Evolutionary conservation across 2,113 vertebrate genomes (phyloP).

Genomic region (Hippocampus abdominalis): DNA sequence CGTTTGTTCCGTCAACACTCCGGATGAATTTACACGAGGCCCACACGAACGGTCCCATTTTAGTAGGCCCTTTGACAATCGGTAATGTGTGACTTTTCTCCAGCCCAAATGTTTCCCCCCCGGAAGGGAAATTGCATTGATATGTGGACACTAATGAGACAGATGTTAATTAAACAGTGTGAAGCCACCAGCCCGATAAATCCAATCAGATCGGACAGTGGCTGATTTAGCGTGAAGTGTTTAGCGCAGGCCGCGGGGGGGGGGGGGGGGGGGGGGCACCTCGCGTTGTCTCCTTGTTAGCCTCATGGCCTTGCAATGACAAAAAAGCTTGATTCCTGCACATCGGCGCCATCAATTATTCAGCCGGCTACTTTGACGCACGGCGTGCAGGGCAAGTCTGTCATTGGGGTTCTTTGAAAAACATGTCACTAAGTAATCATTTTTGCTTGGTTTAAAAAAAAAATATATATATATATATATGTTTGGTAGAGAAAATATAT

Average conservation of each 20-base stretch:
- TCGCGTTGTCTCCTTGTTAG: slow-evolving; percentile 53
- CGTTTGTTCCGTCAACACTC: slow-evolving; percentile 52
- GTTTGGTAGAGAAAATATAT: too few relatives aligned
- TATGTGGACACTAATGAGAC: slow-evolving; percentile 63
- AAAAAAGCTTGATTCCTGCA: slow-evolving; percentile 37
- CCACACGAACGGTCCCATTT: too few relatives aligned
- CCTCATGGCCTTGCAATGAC: slow-evolving; percentile 33
- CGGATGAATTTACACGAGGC: slow-evolving; percentile 34
- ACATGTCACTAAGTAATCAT: too few relatives aligned
- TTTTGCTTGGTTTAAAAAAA: too few relatives aligned
- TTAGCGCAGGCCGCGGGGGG: slow-evolving; percentile 44
- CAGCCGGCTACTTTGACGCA: neutral
- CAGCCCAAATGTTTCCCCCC: too few relatives aligned
- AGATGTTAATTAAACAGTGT: slow-evolving; percentile 67
- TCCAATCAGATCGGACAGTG: slow-evolving; percentile 63
- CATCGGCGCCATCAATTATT: slow-evolving; percentile 16
- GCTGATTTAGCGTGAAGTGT: slow-evolving; percentile 55
- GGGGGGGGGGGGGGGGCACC: slow-evolving; percentile 19
- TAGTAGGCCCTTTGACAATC: too few relatives aligned
- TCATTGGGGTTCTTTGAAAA: too few relatives aligned
- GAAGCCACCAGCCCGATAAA: slow-evolving; percentile 63
- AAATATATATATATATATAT: too few relatives aligned
- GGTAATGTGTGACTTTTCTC: neutral
- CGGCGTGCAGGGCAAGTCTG: neutral
- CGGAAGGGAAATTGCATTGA: slow-evolving; percentile 6